A percentile compares a stretch with the other conserved stretches of the same genome.
These are phyloP conservation scores for Dinoponera quadriceps DNA, from an alignment of 1,140 invertebrate species.

Conservation along the genomic window DNA sequence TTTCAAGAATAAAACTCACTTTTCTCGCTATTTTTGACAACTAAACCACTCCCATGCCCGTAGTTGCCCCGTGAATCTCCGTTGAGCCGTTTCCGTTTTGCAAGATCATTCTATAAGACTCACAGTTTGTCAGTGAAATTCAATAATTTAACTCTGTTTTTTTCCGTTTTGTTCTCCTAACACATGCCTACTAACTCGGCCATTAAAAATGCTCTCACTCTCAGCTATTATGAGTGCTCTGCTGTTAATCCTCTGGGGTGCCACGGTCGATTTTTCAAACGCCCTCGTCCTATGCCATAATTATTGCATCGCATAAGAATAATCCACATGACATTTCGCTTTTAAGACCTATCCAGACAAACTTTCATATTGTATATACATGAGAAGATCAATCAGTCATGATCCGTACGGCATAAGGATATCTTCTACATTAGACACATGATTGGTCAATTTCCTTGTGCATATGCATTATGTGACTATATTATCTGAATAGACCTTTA, in stretches of 20 bases:
- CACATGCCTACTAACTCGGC: conserved; percentile 65
- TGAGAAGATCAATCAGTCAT: too few relatives aligned
- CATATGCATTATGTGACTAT: too few relatives aligned
- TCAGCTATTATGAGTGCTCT: conserved; percentile 76
- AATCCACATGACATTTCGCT: background rate
- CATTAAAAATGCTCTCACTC: conserved; percentile 64
- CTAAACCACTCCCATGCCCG: too few relatives aligned
- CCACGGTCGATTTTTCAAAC: conserved; percentile 76
- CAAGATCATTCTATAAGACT: conserved; percentile 31
- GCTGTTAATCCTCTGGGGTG: conserved; percentile 77
- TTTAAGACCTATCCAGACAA: too few relatives aligned
- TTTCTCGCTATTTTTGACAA: too few relatives aligned
- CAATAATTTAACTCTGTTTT: conserved; percentile 77
- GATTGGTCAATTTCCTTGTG: too few relatives aligned
- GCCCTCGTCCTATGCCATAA: conserved; percentile 65
- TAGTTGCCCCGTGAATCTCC: conserved; percentile 46
- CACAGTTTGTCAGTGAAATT: conserved; percentile 41
- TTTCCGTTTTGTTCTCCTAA: conserved; percentile 76
- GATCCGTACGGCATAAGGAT: too few relatives aligned
- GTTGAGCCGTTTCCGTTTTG: conserved; percentile 29
- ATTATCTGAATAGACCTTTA: too few relatives aligned
- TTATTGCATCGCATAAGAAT: conserved; percentile 24
- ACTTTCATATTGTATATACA: too few relatives aligned
- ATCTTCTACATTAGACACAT: too few relatives aligned
- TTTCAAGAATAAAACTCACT: too few relatives aligned